Conservation (phyloP, 2,113 vertebrate genomes). For the Trichomycterus rosablanca region DNA sequence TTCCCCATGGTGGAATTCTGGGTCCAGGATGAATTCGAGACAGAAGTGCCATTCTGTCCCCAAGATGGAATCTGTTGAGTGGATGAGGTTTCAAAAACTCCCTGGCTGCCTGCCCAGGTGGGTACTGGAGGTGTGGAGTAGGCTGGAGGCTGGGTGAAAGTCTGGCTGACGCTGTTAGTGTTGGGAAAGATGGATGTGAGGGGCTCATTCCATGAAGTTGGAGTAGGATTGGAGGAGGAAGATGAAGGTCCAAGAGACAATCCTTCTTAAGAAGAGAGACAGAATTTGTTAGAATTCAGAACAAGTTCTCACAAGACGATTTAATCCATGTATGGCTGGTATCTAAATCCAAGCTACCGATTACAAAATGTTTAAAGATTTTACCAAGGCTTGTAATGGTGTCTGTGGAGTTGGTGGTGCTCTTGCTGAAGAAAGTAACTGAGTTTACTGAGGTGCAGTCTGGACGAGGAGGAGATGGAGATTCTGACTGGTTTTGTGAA, state of each 20-base stretch:
- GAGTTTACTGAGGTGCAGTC: conserved; percentile 43
- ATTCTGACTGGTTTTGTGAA: conserved; percentile 48
- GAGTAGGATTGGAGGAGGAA: conserved; percentile 38
- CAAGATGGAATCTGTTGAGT: conserved; percentile 59
- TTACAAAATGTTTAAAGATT: too few relatives aligned
- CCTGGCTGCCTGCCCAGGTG: conserved; percentile 63
- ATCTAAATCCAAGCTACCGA: too few relatives aligned
- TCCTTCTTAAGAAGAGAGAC: conserved; percentile 56
- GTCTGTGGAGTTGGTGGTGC: conserved; percentile 29
- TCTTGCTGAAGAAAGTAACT: conserved; percentile 64
- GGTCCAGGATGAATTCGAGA: conserved; percentile 35
- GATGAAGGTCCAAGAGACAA: conserved; percentile 50
- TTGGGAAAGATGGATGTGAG: conserved; percentile 56
- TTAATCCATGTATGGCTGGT: too few relatives aligned
- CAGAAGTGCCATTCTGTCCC: conserved; percentile 53
- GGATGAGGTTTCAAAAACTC: conserved; percentile 52
- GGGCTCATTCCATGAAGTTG: conserved; percentile 59
- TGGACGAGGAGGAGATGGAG: conserved; percentile 34
- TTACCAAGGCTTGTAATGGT: conserved; percentile 45
- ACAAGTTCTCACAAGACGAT: too few relatives aligned
- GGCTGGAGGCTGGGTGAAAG: conserved; percentile 53
- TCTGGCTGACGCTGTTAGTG: conserved; percentile 43
- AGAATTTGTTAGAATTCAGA: not conserved
- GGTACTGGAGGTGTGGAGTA: conserved; percentile 53
- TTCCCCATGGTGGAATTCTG: conserved; percentile 34